Evolutionary conservation across 2,888 invertebrate species (phyloP).

Genomic region (Odontocerum albicorne): DNA sequence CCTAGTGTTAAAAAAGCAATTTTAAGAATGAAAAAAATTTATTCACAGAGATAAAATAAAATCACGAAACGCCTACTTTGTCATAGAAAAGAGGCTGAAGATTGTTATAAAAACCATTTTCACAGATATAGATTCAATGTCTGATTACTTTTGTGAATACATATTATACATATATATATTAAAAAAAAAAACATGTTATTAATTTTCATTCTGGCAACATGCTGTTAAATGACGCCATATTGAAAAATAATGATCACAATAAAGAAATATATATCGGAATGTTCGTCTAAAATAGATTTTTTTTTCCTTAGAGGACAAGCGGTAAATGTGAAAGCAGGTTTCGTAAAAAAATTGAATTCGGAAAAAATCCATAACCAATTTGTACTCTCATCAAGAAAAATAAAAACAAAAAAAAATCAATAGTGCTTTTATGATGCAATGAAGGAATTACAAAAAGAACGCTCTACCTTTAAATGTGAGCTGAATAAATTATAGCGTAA

Average conservation of each 20-base stretch:
- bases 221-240: constrained; percentile 20
- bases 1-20: too few relatives aligned
- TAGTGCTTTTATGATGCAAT: constrained; percentile 17
- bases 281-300: background rate
- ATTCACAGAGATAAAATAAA: too few relatives aligned
- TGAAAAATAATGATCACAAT: constrained; percentile 5
- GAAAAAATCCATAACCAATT: constrained; percentile 14
- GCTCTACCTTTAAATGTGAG: constrained; percentile 8
- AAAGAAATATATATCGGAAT: background rate
- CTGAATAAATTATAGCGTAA: constrained; percentile 20
- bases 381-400: constrained; percentile 11
- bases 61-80: constrained; percentile 19
- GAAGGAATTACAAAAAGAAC: constrained; percentile 5
- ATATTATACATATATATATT: too few relatives aligned
- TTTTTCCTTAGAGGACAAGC: background rate
- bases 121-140: too few relatives aligned
- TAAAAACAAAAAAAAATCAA: constrained; percentile 21
- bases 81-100: constrained; percentile 16
- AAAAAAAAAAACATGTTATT: too few relatives aligned
- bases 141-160: too few relatives aligned
- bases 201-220: constrained; percentile 14
- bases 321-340: constrained; percentile 9
- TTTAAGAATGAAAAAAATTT: too few relatives aligned
- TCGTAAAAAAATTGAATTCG: background rate
- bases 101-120: constrained; percentile 9